Evolutionary conservation across 2,113 vertebrate species (phyloP).

Genomic region (Chionodraco myersi): DNA sequence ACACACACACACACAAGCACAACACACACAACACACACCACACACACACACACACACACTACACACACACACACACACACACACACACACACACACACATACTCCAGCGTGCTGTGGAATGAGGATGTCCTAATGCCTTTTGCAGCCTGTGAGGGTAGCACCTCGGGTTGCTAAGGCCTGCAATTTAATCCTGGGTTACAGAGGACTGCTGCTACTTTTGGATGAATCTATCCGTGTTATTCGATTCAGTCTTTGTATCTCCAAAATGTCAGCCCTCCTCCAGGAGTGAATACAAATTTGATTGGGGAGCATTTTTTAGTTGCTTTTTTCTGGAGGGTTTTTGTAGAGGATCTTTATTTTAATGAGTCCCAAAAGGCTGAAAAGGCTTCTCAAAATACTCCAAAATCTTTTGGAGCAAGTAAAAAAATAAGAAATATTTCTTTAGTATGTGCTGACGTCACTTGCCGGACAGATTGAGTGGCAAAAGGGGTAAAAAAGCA

Average conservation of each 20-base stretch:
- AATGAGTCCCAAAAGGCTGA: not conserved
- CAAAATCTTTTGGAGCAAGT: not conserved
- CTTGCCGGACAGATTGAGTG: no score
- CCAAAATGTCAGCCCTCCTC: not conserved
- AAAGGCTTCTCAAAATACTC: not conserved
- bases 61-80: slow-evolving; percentile 11
- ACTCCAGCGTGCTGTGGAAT: slow-evolving; percentile 31
- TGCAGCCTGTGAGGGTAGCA: not conserved
- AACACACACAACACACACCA: slow-evolving; percentile 14
- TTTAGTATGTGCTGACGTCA: no score
- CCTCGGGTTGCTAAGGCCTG: no score
- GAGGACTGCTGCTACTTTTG: not conserved
- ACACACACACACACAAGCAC: slow-evolving; percentile 18
- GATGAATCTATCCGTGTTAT: not conserved
- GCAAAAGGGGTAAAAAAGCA: no score
- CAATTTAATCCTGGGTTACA: no score
- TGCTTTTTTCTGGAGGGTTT: not conserved
- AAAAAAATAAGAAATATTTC: not conserved
- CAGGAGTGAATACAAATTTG: not conserved
- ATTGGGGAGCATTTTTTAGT: not conserved
- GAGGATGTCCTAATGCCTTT: slow-evolving; percentile 21
- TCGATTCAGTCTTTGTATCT: not conserved
- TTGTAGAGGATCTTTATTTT: not conserved
- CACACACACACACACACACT: slow-evolving; percentile 19
- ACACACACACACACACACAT: slow-evolving; percentile 12